These are phyloP conservation scores for Rhodinocichla rosea DNA, from an alignment of 2,113 vertebrate species.

Conservation along the genomic window DNA sequence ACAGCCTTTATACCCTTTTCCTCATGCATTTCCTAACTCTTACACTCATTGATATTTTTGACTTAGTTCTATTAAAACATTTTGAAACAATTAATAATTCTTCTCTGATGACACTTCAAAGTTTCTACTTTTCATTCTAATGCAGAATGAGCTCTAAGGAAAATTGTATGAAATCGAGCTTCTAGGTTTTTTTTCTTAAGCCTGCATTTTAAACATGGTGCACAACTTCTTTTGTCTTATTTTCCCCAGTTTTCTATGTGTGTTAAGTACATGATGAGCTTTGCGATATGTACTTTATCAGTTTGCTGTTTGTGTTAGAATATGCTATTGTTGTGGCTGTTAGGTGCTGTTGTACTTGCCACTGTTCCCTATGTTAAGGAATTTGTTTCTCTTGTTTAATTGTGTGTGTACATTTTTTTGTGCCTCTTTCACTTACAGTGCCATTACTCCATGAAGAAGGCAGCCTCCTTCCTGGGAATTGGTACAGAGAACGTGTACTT, in stretches of 20 bases:
- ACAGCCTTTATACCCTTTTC: not conserved
- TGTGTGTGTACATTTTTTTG: not conserved
- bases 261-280: not conserved
- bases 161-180: not conserved
- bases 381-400: not conserved
- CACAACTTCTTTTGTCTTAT: not conserved
- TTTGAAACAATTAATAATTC: not conserved
- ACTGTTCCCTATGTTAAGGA: not conserved
- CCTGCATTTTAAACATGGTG: not conserved
- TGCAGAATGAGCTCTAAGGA: not conserved
- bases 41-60: not conserved
- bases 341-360: not conserved
- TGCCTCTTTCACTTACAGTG: slow-evolving; percentile 65
- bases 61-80: not conserved
- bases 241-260: not conserved
- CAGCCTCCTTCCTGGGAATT: slow-evolving; percentile 83
- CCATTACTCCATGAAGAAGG: slow-evolving; percentile 87
- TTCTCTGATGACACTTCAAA: not conserved
- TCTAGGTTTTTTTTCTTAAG: not conserved
- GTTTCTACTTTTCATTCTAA: not conserved
- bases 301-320: not conserved
- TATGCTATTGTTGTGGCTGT: not conserved
- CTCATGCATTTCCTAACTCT: not conserved
- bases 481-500: slow-evolving; percentile 82
- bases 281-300: not conserved